phyloP scores from a whole-genome alignment of 2,113 vertebrate species.

The Perca flavescens region DNA sequence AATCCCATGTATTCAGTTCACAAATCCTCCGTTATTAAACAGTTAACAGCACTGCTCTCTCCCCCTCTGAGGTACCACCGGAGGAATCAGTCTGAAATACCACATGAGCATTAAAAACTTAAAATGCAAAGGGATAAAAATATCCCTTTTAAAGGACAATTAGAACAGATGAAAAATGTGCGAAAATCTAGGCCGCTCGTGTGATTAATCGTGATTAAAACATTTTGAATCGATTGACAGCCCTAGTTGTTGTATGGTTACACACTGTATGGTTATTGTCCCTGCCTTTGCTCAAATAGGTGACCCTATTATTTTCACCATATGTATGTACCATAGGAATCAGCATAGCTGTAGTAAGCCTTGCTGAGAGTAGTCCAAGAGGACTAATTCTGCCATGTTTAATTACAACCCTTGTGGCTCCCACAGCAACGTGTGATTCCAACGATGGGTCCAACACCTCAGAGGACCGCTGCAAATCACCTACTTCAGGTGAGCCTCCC shows the following conservation, averaged over 20 bases:
- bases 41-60: no score
- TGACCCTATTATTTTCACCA: conserved; percentile 4
- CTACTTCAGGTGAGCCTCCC: conserved; percentile 92
- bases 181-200: no score
- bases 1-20: no score
- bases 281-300: conserved; percentile 21
- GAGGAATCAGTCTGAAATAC: no score
- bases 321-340: conserved; percentile 1
- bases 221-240: no score
- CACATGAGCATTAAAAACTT: no score
- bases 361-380: not conserved
- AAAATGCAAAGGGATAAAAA: no score
- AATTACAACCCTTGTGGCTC: conserved; percentile 38
- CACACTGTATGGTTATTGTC: not conserved
- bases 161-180: no score
- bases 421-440: conserved; percentile 91
- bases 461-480: conserved; percentile 97
- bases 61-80: no score
- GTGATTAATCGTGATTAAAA: no score
- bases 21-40: no score
- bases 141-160: no score
- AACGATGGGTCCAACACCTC: conserved; percentile 88
- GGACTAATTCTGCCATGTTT: conserved; percentile 6
- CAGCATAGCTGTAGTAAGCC: not conserved
- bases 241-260: not conserved